These are phyloP conservation scores for Scaptomyza polygonia DNA, from an alignment of 2,888 invertebrate genomes.

Conservation along the genomic window DNA sequence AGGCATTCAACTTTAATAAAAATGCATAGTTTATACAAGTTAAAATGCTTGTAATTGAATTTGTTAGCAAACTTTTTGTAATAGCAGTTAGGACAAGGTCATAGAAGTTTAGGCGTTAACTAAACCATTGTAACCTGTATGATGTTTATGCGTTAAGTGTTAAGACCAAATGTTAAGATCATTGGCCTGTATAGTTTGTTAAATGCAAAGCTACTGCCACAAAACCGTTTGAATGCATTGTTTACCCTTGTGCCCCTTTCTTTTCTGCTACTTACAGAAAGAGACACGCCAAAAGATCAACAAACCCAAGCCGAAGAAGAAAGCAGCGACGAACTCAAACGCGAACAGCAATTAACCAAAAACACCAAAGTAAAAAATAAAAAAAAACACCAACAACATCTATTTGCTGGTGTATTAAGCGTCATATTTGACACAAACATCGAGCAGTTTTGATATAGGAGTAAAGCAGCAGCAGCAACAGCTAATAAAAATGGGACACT, in stretches of 20 bases:
- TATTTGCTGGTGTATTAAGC: conserved; percentile 47
- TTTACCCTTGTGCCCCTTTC: conserved; percentile 78
- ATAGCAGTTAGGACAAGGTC: conserved; percentile 17
- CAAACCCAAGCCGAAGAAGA: conserved; percentile 65
- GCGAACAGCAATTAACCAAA: conserved; percentile 36
- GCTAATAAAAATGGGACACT: conserved; percentile 81
- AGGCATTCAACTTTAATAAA: not conserved
- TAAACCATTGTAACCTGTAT: conserved; percentile 15
- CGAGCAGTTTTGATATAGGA: conserved; percentile 51
- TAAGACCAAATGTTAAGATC: conserved; percentile 9
- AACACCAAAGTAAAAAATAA: conserved; percentile 11
- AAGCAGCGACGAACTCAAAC: conserved; percentile 51
- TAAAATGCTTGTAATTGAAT: not conserved
- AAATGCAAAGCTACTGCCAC: conserved; percentile 44
- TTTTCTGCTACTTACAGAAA: conserved; percentile 69
- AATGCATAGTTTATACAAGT: not conserved
- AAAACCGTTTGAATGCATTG: conserved; percentile 58
- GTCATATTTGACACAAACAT: conserved; percentile 35
- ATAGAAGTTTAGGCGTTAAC: not conserved
- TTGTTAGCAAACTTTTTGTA: not conserved
- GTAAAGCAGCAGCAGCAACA: conserved; percentile 31
- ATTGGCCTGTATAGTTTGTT: conserved; percentile 21
- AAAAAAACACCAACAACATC: conserved; percentile 7
- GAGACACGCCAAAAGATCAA: conserved; percentile 51
- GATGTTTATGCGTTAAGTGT: conserved; percentile 17